phyloP scores from a whole-genome alignment of 2,888 invertebrate genomes.

The Cheilosia variabilis region DNA sequence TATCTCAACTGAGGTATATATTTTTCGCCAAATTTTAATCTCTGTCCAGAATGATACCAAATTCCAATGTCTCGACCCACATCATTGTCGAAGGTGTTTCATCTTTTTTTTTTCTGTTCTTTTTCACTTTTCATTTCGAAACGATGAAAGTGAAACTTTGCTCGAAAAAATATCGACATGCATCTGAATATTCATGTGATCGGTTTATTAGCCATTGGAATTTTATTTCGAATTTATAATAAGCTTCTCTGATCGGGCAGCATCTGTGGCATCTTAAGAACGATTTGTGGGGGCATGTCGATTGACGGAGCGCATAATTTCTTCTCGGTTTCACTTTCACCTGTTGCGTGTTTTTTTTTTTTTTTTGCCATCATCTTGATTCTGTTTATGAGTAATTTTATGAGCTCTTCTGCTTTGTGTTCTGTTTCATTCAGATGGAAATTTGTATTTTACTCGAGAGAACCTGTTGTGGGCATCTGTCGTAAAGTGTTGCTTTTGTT shows the following conservation, averaged over 20 bases:
- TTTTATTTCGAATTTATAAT: slow-evolving; percentile 56
- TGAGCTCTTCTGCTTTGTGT: slow-evolving; percentile 52
- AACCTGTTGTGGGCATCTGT: slow-evolving; percentile 54
- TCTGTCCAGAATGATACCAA: slow-evolving; percentile 22
- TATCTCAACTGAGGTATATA: not conserved
- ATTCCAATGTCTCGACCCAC: slow-evolving; percentile 54
- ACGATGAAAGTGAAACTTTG: slow-evolving; percentile 67
- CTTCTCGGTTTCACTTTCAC: slow-evolving; percentile 70
- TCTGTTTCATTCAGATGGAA: slow-evolving; percentile 39
- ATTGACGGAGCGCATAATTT: slow-evolving; percentile 35
- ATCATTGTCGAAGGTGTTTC: slow-evolving; percentile 5
- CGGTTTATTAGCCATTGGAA: slow-evolving; percentile 42
- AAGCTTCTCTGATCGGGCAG: slow-evolving; percentile 10
- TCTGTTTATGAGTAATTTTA: slow-evolving; percentile 54
- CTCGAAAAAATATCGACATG: not conserved
- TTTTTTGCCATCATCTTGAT: slow-evolving; percentile 37
- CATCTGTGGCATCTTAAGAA: slow-evolving; percentile 43
- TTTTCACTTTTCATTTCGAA: slow-evolving; percentile 71
- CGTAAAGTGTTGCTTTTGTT: slow-evolving; percentile 39
- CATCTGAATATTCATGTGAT: slow-evolving; percentile 61
- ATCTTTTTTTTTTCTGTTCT: slow-evolving; percentile 4
- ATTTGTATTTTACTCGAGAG: slow-evolving; percentile 38
- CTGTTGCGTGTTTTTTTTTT: slow-evolving; percentile 47
- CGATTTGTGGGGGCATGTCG: slow-evolving; percentile 28
- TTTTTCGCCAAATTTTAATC: slow-evolving; percentile 11